Evolutionary conservation across 2,797 vertebrate genomes (phyloP).

Genomic region (Rhynchotus rufescens): DNA sequence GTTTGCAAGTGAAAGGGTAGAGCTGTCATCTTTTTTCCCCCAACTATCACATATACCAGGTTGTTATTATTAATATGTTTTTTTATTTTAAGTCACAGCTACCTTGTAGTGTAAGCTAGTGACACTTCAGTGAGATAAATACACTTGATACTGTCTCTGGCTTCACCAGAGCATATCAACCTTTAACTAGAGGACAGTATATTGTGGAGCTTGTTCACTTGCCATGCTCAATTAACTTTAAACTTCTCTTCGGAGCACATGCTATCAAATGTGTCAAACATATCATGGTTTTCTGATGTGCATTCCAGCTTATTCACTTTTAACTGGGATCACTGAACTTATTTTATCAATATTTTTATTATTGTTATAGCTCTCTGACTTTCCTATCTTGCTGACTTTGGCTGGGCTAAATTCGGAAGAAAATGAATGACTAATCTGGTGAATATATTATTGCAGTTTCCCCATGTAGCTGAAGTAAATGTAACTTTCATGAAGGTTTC

Average conservation of each 20-base stretch:
- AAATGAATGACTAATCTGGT: neutral
- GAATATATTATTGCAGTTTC: neutral
- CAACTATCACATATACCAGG: neutral
- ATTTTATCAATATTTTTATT: conserved; percentile 48
- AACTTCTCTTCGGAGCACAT: neutral
- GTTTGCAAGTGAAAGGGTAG: neutral
- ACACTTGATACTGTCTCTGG: neutral
- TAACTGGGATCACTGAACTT: conserved; percentile 1
- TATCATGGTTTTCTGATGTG: conserved; percentile 33
- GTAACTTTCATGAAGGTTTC: neutral
- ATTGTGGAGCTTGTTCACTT: conserved; percentile 16
- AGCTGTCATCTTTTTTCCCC: neutral
- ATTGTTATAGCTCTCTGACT: neutral
- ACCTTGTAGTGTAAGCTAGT: neutral
- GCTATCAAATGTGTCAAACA: conserved; percentile 61
- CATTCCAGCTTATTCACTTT: conserved; percentile 28
- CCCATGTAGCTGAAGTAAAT: neutral
- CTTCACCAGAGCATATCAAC: conserved; percentile 18
- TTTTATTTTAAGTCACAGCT: neutral
- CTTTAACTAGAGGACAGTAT: conserved; percentile 23
- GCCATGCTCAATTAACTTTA: conserved; percentile 52
- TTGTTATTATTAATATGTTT: neutral
- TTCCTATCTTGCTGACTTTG: conserved; percentile 45
- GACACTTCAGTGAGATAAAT: neutral
- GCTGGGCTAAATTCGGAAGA: neutral